phyloP scores from a whole-genome alignment of 2,113 vertebrate genomes.

The Cyprinodon brontotheroides region DNA sequence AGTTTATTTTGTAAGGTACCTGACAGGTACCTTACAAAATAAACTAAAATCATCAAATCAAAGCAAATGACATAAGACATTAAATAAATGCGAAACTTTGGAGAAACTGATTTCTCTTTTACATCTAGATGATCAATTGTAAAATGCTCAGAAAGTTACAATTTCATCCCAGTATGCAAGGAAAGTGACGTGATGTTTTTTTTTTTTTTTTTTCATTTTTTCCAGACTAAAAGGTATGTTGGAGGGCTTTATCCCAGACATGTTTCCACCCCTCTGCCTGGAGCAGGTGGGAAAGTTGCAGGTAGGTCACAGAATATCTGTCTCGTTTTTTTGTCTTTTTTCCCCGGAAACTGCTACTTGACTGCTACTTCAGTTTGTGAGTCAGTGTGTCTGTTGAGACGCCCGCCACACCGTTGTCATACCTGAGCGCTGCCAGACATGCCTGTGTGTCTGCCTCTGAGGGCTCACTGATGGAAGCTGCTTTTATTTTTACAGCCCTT shows the following conservation, averaged over 20 bases:
- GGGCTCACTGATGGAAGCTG: slow-evolving; percentile 24
- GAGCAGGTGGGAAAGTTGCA: slow-evolving; percentile 44
- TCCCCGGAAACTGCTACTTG: too few relatives aligned
- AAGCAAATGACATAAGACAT: neutral
- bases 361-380: slow-evolving; percentile 58
- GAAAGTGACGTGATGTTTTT: neutral
- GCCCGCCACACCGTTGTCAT: slow-evolving; percentile 51
- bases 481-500: slow-evolving; percentile 26
- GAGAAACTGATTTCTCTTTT: neutral
- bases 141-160: neutral
- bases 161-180: neutral
- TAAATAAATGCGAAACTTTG: neutral
- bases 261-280: slow-evolving; percentile 14
- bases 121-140: neutral
- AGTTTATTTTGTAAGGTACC: too few relatives aligned
- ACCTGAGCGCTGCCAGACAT: slow-evolving; percentile 73
- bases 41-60: too few relatives aligned
- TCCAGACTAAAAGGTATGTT: neutral
- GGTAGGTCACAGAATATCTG: slow-evolving; percentile 11
- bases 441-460: slow-evolving; percentile 56
- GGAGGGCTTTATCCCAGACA: slow-evolving; percentile 10
- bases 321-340: slow-evolving; percentile 29
- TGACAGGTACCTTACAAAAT: too few relatives aligned
- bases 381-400: slow-evolving; percentile 64
- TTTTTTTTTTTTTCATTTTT: too few relatives aligned